Percentiles rank a stretch among this genome's conserved stretches.
These are phyloP conservation scores for Scolopax mira DNA, from an alignment of 2,113 vertebrate genomes.

Conservation along the genomic window DNA sequence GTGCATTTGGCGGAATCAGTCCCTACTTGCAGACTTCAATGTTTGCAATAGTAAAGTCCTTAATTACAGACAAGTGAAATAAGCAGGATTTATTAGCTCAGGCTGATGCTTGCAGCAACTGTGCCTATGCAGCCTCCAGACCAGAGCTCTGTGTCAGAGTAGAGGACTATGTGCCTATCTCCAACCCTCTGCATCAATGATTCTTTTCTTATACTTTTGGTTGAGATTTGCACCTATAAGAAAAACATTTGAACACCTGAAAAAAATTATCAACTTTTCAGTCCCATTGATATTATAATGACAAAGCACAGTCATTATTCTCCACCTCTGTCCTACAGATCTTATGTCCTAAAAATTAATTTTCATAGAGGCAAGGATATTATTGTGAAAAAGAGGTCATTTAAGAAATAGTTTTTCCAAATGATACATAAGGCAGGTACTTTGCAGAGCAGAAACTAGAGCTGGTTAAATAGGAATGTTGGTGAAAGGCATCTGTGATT, in stretches of 20 bases:
- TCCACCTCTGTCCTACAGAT: not conserved
- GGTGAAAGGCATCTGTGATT: not conserved
- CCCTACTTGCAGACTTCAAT: not conserved
- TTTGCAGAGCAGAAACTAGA: not conserved
- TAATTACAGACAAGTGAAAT: slow-evolving; percentile 14
- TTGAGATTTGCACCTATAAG: not conserved
- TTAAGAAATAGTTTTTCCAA: not conserved
- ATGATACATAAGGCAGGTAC: not conserved
- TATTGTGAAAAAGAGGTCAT: not conserved
- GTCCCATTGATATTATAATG: not conserved
- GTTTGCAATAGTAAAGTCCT: slow-evolving; percentile 11
- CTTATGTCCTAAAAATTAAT: not conserved
- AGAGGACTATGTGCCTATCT: not conserved
- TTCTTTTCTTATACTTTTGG: not conserved
- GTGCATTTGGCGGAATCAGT: not conserved
- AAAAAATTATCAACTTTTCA: not conserved
- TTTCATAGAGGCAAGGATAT: not conserved
- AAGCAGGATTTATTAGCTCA: not conserved
- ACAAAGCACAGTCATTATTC: not conserved
- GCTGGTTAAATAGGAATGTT: not conserved
- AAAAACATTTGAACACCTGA: not conserved
- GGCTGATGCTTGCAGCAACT: not conserved
- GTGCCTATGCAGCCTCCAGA: not conserved
- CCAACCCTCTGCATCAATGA: not conserved
- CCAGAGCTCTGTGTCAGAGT: not conserved